These are phyloP conservation scores for Platyscapa corneri DNA, from an alignment of 1,140 invertebrate species.

Conservation along the genomic window DNA sequence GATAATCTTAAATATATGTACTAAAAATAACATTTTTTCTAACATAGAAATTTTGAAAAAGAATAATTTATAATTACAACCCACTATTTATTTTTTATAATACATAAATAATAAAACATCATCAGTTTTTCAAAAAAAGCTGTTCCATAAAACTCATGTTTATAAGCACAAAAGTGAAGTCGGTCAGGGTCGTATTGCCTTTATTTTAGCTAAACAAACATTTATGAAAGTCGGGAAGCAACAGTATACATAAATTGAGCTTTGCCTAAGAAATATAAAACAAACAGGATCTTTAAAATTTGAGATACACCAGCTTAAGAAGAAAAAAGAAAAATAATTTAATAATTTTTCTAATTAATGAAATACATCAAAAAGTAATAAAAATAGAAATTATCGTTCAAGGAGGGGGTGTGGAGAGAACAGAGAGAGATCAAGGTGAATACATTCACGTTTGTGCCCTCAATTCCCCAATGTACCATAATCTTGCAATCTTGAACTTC, in stretches of 20 bases:
- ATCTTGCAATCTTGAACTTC: slow-evolving; percentile 32
- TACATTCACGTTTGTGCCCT: background rate
- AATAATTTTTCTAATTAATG: background rate
- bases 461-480: slow-evolving; percentile 28
- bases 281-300: no score
- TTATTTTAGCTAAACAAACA: slow-evolving; percentile 37
- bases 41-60: background rate
- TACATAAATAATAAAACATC: background rate
- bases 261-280: no score
- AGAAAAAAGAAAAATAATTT: background rate
- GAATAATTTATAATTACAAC: background rate
- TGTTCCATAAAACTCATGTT: slow-evolving; percentile 34
- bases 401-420: background rate
- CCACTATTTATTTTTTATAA: background rate
- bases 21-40: background rate
- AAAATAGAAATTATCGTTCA: slow-evolving; percentile 28
- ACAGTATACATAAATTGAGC: no score
- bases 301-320: no score
- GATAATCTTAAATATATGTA: background rate
- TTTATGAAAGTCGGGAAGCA: slow-evolving; percentile 15
- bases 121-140: slow-evolving; percentile 4
- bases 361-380: background rate
- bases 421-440: slow-evolving; percentile 36
- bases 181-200: slow-evolving; percentile 35
- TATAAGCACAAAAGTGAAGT: slow-evolving; percentile 21